Evolutionary conservation across 2,113 vertebrate genomes (phyloP).

Genomic region (Ibidorhyncha struthersii): DNA sequence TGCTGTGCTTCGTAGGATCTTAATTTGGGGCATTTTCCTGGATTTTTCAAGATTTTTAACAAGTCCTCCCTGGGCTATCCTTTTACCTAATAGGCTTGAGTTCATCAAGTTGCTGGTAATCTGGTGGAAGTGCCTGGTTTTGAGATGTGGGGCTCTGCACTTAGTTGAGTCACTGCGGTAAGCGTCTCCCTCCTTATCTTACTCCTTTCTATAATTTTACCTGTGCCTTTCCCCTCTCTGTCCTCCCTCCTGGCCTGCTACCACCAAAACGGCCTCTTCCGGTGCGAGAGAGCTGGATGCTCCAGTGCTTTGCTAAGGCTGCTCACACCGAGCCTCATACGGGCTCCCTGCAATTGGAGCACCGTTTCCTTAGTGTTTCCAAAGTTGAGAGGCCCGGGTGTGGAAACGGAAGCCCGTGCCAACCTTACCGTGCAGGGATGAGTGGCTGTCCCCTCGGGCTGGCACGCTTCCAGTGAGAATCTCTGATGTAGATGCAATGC

Average conservation of each 20-base stretch:
- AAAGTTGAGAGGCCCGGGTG: background rate
- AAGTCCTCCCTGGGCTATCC: background rate
- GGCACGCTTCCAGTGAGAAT: background rate
- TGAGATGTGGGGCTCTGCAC: background rate
- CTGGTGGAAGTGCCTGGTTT: background rate
- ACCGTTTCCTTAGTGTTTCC: background rate
- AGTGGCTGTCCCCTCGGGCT: background rate
- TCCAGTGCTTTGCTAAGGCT: background rate
- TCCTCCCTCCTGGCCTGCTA: background rate
- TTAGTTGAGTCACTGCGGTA: background rate
- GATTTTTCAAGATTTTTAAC: background rate
- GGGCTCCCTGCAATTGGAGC: background rate
- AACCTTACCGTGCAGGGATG: background rate
- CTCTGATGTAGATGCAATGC: background rate
- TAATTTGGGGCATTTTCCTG: background rate
- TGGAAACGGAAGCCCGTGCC: background rate
- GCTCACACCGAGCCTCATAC: background rate
- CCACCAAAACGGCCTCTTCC: background rate
- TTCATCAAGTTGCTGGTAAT: background rate
- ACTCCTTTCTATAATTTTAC: background rate
- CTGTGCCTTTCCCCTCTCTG: background rate
- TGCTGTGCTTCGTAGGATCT: background rate
- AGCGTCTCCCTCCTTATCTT: background rate
- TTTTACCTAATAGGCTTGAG: background rate
- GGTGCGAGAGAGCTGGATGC: background rate